These are phyloP conservation scores for Lycopodina hypogea DNA, from an alignment of 37 sponge, comb jelly and placozoan genomes.

Conservation along the genomic window DNA sequence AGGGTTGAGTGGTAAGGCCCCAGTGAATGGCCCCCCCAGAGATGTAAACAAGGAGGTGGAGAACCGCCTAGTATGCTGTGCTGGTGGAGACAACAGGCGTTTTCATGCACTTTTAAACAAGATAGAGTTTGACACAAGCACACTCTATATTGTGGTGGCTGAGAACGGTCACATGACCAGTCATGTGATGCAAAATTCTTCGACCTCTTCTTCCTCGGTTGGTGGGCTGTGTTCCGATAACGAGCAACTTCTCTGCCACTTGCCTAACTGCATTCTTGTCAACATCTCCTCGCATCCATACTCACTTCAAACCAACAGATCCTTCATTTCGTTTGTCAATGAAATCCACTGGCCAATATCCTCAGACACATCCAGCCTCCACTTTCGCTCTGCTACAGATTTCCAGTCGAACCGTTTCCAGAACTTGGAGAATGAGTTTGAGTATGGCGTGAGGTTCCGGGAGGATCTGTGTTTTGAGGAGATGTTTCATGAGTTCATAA, in stretches of 20 bases:
- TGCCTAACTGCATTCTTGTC: slow-evolving; percentile 52
- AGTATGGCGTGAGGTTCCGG: slow-evolving; percentile 14
- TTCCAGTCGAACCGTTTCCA: slow-evolving; percentile 6
- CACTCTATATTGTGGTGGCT: slow-evolving; percentile 45
- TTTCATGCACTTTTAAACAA: slow-evolving; percentile 10
- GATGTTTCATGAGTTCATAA: slow-evolving; percentile 27
- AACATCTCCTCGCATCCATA: slow-evolving; percentile 64
- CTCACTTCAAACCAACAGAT: slow-evolving; percentile 52
- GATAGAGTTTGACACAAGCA: slow-evolving; percentile 12
- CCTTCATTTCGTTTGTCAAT: slow-evolving; percentile 45
- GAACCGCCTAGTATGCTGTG: slow-evolving; percentile 30
- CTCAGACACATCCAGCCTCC: neutral
- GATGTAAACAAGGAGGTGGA: neutral
- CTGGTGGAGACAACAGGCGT: neutral
- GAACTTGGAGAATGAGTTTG: slow-evolving; percentile 4
- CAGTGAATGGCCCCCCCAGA: neutral
- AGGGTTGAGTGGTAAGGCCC: neutral
- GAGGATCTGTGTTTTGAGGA: slow-evolving; percentile 45
- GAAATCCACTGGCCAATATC: slow-evolving; percentile 65
- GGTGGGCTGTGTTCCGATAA: neutral
- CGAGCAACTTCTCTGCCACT: slow-evolving; percentile 6
- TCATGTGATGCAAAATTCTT: neutral
- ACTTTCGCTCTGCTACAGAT: slow-evolving; percentile 30
- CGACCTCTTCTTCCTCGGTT: neutral
- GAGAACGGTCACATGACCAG: slow-evolving; percentile 44